A percentile compares a stretch with the other conserved stretches of the same genome.
Evolutionary conservation across 2,113 vertebrate genomes (phyloP).

Genomic region (Sylvilagus bachmani): DNA sequence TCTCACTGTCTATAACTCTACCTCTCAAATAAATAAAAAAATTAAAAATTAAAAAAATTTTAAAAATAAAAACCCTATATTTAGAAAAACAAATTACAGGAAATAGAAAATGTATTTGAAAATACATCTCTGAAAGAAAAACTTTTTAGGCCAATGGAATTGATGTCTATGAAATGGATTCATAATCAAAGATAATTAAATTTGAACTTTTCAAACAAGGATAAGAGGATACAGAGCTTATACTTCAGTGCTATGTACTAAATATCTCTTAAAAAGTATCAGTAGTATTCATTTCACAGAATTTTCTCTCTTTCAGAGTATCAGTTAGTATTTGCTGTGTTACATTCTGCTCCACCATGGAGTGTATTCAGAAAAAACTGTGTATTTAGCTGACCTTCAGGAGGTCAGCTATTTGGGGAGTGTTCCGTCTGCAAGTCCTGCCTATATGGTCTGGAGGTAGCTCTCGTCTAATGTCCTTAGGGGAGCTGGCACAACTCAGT

Average conservation of each 20-base stretch:
- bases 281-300: neutral
- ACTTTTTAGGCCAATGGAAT: neutral
- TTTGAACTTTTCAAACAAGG: neutral
- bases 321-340: neutral
- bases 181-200: neutral
- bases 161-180: neutral
- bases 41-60: too few relatives aligned
- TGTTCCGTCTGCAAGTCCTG: neutral
- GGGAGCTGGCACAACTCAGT: neutral
- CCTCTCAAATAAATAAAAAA: too few relatives aligned
- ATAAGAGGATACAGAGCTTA: neutral
- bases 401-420: neutral
- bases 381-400: neutral
- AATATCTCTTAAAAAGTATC: neutral
- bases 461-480: neutral
- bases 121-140: conserved; percentile 40
- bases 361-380: neutral
- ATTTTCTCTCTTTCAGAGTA: neutral
- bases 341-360: neutral
- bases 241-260: neutral
- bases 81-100: neutral
- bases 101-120: conserved; percentile 18
- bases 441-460: too few relatives aligned
- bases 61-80: neutral
- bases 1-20: too few relatives aligned